Percentiles rank a stretch among this genome's conserved stretches.
Conservation (phyloP, 2,888 invertebrate species). For the Scaptomyza cyrtandrae region DNA sequence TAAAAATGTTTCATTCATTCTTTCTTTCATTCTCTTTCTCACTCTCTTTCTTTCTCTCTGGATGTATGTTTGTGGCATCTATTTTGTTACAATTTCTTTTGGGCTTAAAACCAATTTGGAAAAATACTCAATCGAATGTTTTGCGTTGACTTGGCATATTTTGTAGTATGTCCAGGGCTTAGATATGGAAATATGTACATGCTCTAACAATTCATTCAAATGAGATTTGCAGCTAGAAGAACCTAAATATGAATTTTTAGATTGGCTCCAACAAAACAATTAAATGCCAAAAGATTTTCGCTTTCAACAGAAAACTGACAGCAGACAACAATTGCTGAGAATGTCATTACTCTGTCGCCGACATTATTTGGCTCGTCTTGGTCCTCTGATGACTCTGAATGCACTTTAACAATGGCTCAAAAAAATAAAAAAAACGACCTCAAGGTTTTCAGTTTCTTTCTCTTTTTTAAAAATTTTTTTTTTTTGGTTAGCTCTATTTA, state of each 20-base stretch:
- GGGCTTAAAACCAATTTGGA: conserved; percentile 2
- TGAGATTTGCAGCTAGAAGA: conserved; percentile 20
- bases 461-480: conserved; percentile 30
- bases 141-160: conserved; percentile 28
- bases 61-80: conserved; percentile 14
- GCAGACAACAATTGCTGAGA: conserved; percentile 33
- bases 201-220: conserved; percentile 14
- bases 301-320: conserved; percentile 57
- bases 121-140: conserved; percentile 9
- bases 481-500: conserved; percentile 66
- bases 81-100: conserved; percentile 25
- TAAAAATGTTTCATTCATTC: conserved; percentile 21
- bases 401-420: conserved; percentile 71
- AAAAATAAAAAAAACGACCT: conserved; percentile 41
- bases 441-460: conserved; percentile 17
- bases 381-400: conserved; percentile 45
- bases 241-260: conserved; percentile 21
- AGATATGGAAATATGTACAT: neutral
- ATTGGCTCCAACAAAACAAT: conserved; percentile 54
- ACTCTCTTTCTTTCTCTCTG: neutral
- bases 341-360: conserved; percentile 68
- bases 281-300: conserved; percentile 58
- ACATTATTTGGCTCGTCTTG: conserved; percentile 34
- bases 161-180: conserved; percentile 5
- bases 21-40: neutral